phyloP scores from a whole-genome alignment of 1,140 invertebrate genomes.

The Drosophila murphyi region DNA sequence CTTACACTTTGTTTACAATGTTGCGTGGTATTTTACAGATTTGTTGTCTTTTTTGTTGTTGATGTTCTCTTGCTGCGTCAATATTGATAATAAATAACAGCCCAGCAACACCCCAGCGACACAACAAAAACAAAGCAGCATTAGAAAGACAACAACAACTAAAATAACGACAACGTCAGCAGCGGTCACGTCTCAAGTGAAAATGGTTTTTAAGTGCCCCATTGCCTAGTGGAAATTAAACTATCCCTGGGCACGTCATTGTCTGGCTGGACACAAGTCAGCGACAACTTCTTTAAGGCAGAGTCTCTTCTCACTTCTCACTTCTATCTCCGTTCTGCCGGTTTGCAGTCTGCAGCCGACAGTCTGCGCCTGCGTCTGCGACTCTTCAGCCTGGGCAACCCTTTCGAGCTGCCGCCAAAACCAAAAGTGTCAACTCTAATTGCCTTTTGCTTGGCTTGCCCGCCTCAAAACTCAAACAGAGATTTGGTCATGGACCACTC shows the following conservation, averaged over 20 bases:
- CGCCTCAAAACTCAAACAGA: constrained; percentile 52
- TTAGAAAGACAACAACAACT: constrained; percentile 47
- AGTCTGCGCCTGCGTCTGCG: constrained; percentile 1
- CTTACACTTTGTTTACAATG: constrained; percentile 83
- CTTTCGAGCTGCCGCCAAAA: constrained; percentile 54
- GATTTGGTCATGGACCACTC: constrained; percentile 55
- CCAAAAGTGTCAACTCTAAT: constrained; percentile 84
- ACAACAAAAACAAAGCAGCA: constrained; percentile 36
- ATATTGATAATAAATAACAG: constrained; percentile 83
- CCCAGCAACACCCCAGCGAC: constrained; percentile 22
- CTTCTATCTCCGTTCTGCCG: constrained; percentile 19
- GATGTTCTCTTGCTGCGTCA: constrained; percentile 60
- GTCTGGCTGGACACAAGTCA: constrained; percentile 30
- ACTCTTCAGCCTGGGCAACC: constrained; percentile 35
- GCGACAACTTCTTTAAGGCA: constrained; percentile 45
- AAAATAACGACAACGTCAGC: constrained; percentile 58
- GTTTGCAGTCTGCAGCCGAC: constrained; percentile 20
- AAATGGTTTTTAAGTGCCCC: constrained; percentile 80
- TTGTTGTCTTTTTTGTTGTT: constrained; percentile 25
- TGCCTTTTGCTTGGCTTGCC: constrained; percentile 74
- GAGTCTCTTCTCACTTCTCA: constrained; percentile 3
- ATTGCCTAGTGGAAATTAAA: constrained; percentile 80
- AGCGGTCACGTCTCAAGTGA: constrained; percentile 80
- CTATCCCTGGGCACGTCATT: constrained; percentile 79
- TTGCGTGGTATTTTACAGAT: constrained; percentile 80